A percentile compares a stretch with the other conserved stretches of the same genome.
Conservation (phyloP, 2,113 vertebrate genomes). For the Archilochus colubris region DNA sequence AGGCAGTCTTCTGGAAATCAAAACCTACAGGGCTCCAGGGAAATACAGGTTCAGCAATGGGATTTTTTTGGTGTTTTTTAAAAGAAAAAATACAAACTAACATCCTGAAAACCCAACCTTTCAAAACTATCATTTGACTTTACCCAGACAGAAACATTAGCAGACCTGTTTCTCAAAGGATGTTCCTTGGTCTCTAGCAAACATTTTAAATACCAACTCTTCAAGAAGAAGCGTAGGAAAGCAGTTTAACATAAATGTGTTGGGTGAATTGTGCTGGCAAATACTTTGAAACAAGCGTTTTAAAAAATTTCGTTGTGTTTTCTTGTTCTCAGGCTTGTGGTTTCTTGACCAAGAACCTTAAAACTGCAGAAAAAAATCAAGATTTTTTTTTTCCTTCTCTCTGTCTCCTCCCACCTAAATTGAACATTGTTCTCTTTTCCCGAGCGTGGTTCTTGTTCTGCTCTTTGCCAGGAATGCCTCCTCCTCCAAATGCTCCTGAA, state of each 20-base stretch:
- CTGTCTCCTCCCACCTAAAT: neutral
- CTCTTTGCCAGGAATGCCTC: neutral
- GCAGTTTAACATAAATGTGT: neutral
- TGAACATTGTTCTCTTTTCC: neutral
- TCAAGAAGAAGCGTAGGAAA: neutral
- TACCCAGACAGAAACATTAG: neutral
- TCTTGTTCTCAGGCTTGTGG: neutral
- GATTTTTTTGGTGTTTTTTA: neutral
- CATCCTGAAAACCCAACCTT: neutral
- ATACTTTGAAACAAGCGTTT: neutral
- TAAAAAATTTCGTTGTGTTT: neutral
- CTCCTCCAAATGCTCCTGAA: neutral
- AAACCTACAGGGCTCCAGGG: neutral
- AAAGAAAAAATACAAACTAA: neutral
- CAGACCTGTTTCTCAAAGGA: neutral
- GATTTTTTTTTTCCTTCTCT: neutral
- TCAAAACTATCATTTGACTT: neutral
- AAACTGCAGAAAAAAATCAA: slow-evolving; percentile 3
- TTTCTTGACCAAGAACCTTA: neutral
- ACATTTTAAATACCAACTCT: neutral
- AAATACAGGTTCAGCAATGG: neutral
- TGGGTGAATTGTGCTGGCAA: neutral
- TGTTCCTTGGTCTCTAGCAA: neutral
- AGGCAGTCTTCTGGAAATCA: neutral
- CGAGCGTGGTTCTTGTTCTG: neutral